These are phyloP conservation scores for Machimus rusticus DNA, from an alignment of 2,888 invertebrate genomes.

Conservation along the genomic window DNA sequence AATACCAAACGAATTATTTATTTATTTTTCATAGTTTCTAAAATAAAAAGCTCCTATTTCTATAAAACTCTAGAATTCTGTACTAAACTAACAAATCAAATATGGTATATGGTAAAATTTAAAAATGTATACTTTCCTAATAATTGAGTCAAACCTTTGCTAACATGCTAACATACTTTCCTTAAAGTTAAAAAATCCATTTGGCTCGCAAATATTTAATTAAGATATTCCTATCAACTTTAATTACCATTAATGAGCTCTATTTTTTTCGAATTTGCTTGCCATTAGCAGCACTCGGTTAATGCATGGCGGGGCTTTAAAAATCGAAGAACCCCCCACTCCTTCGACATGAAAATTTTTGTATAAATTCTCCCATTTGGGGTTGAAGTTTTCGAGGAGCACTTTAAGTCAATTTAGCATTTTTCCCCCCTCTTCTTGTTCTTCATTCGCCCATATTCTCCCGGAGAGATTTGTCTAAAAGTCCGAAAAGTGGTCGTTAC, in stretches of 20 bases:
- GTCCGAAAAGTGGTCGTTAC: neutral
- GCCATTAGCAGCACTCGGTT: neutral
- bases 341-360: neutral
- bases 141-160: neutral
- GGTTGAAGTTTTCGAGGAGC: neutral
- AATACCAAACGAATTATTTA: too few species aligned
- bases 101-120: neutral
- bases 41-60: too few species aligned
- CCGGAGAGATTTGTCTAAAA: neutral
- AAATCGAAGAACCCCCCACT: neutral
- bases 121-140: neutral
- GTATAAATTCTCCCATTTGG: neutral
- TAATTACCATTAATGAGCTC: neutral
- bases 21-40: too few species aligned
- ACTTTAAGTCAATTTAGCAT: neutral
- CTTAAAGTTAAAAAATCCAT: neutral
- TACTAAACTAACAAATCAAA: neutral
- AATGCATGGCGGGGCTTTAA: neutral
- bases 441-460: neutral
- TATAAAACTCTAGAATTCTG: neutral
- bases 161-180: neutral
- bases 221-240: neutral
- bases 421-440: neutral
- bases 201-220: neutral
- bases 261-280: neutral